Base-by-base conservation (phyloP, 2,888 invertebrate species). In the Hemicrepidius hirtus region DNA sequence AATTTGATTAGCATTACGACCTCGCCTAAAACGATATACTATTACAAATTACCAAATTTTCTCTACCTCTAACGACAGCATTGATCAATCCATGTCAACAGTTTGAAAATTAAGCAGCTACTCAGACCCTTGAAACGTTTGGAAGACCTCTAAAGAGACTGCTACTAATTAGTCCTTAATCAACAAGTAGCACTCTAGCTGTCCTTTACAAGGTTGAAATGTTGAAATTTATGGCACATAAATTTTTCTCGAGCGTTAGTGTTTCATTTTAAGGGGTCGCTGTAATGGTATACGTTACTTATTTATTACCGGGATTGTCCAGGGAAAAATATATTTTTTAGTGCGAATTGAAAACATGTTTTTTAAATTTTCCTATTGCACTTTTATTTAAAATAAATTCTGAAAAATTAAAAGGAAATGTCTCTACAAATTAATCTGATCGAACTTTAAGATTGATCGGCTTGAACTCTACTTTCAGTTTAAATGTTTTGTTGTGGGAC, bases 121-220 rank as follows among this genome's bases (percentile, higher is more conserved):
- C 7, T 44, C 18, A 18, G 16, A 1, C 18, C 6, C 18, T 9
- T 18, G 18, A 44, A 44, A 44, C 1, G 6, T 18, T 44, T 5
- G 3, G 4, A 16, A 18, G 44, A 4, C 18, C 16, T 13, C 9
- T 1, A 5, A 3, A 2, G 44, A 9, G 18, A 18, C 18, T 9
- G 18, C 3, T 18, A 5, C 18, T 44, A 44, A 44, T 44, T 44
- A 16, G 18, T 44, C 44, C 44, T 44, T 44, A 44, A 44, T 44
- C 44, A 44, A 44, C 18, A 44, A 44, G 44, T 44, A 16, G 12
- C 13, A 12, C 40, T 40, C 4, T n/a, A 13, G 4, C 9, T 32
- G 3, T 32, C n/a, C 44, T 13, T 18, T 44, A 21, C 6, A 20
- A 50, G 2, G 3, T 20, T 50, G 12, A 18, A 20, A 21, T 13